A percentile compares a stretch with the other conserved stretches of the same genome.
Conservation (phyloP, 2,113 vertebrate genomes). For the Ictalurus punctatus region DNA sequence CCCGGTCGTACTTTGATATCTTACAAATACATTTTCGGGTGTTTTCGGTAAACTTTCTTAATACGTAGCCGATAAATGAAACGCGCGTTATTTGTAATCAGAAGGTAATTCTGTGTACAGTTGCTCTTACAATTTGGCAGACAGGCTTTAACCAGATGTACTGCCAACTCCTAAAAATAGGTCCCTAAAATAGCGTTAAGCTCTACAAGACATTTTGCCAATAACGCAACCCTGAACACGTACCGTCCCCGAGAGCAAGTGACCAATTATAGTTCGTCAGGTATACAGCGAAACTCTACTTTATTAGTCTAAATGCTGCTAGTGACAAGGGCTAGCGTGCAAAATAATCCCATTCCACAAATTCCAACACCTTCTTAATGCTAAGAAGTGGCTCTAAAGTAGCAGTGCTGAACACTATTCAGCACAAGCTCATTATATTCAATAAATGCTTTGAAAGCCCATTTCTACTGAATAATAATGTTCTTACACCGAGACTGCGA, state of each 20-base stretch:
- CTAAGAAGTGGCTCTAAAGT: background rate
- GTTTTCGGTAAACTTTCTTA: background rate
- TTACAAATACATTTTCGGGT: fast-evolving
- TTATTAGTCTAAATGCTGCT: background rate
- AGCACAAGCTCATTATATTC: background rate
- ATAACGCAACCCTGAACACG: background rate
- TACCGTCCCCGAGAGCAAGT: background rate
- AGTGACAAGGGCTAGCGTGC: background rate
- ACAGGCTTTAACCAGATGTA: background rate
- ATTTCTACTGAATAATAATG: background rate
- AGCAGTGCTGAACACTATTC: background rate
- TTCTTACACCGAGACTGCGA: background rate
- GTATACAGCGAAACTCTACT: background rate
- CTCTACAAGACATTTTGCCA: background rate
- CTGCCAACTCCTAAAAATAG: constrained; percentile 4
- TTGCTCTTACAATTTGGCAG: background rate
- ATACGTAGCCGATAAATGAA: background rate
- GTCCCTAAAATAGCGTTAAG: background rate
- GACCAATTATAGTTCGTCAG: background rate
- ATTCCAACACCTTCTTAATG: background rate
- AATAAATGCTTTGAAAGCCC: too few species aligned
- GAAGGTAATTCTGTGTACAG: background rate
- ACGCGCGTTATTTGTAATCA: background rate
- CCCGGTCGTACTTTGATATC: background rate
- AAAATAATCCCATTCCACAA: background rate